phyloP scores from a whole-genome alignment of 2,797 vertebrate genomes.

The Hyperoplus immaculatus region DNA sequence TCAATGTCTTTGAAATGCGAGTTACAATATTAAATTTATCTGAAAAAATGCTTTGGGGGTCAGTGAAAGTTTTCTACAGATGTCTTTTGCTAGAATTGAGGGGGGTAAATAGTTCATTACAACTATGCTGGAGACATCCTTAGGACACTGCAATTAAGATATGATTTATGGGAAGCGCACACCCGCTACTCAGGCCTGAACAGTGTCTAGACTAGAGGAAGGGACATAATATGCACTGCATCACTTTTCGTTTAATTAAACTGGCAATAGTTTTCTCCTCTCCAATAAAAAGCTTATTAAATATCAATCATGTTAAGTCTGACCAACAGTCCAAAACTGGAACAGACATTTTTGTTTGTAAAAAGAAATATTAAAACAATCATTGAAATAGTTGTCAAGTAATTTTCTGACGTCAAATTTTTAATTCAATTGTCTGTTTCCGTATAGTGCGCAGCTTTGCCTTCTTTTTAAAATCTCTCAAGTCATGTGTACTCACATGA shows the following conservation, averaged over 20 bases:
- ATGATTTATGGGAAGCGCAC: not conserved
- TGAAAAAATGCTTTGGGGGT: conserved; percentile 56
- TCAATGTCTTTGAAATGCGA: conserved; percentile 76
- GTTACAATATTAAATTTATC: conserved; percentile 78
- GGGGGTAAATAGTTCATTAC: not conserved
- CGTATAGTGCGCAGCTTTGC: not conserved
- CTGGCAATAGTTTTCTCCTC: not conserved
- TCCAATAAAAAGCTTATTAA: too few relatives aligned
- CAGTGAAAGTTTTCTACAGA: conserved; percentile 27
- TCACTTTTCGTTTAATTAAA: not conserved
- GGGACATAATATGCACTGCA: not conserved
- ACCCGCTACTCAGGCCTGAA: not conserved
- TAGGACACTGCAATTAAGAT: not conserved
- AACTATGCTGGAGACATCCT: not conserved
- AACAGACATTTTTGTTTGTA: not conserved
- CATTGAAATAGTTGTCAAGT: not conserved
- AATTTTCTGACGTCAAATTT: not conserved
- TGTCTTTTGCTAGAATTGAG: not conserved
- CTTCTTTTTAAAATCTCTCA: not conserved
- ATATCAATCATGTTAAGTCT: not conserved
- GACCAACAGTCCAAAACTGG: not conserved
- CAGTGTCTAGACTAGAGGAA: not conserved
- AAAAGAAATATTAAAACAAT: not conserved
- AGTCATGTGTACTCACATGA: not conserved
- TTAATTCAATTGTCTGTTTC: not conserved